Evolutionary conservation across 2,888 invertebrate species (phyloP), one percentile per base, ranked within the genome.

Genomic region (Empis livida): DNA sequence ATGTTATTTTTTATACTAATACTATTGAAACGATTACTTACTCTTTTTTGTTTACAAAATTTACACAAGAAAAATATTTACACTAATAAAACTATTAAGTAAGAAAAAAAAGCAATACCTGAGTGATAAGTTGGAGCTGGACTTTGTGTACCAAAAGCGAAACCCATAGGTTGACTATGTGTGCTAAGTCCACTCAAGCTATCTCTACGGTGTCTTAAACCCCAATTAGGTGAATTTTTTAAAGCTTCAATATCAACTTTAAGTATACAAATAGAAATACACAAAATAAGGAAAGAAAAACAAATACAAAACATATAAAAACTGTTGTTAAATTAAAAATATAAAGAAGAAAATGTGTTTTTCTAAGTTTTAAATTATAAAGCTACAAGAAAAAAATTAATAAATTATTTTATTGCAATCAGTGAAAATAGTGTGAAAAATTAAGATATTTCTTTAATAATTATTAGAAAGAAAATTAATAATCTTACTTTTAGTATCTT

Each of bases 401-500:
- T 20, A 38, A n/a, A 13, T 45, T 45, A 14, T 32, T 31, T n/a
- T 31, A 30, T 38, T 20, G 17, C 39, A 39, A 14, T 27, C 5
- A 11, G 8, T 10, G 9, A 15, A 2, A 10, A 15, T 14, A 20
- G 14, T 42, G 31, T 23, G 20, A n/a, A 14, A 20, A 20, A n/a
- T n/a, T n/a, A n/a, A n/a, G n/a, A n/a, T n/a, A n/a, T n/a, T n/a
- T n/a, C n/a, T n/a, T n/a, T 20, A 20, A 20, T 20, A 20, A 20
- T 20, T 5, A 20, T 20, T n/a, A n/a, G n/a, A n/a, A n/a, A n/a
- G n/a, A 20, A 20, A 20, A 20, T 20, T 20, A 20, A 20, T 20
- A 30, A 15, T 57, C 61, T 68, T 72, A 73, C 82, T 78, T 73
- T 79, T 81, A 49, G 84, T 78, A 58, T 85, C 82, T 59, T 79